A percentile compares a stretch with the other conserved stretches of the same genome.
These are phyloP conservation scores for Gibbula magus DNA, from an alignment of 2,888 invertebrate species.

Conservation along the genomic window DNA sequence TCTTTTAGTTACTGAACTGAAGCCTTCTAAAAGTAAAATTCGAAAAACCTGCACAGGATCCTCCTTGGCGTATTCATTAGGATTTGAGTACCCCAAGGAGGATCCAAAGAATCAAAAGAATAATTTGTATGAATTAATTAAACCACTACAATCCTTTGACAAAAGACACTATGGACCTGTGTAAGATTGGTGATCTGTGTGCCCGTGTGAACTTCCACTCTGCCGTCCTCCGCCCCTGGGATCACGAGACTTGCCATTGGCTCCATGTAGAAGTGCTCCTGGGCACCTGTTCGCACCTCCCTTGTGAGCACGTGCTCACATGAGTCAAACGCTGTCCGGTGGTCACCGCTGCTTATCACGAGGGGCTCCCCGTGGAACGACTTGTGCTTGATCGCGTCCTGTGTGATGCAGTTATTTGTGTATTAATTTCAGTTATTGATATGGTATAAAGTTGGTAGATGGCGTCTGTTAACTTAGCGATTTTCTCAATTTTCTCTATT, in stretches of 20 bases:
- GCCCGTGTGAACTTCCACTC: conserved; percentile 89
- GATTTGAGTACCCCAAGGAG: too few relatives aligned
- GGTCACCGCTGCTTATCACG: conserved; percentile 77
- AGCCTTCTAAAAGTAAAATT: too few relatives aligned
- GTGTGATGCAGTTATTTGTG: neutral
- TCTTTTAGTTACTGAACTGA: too few relatives aligned
- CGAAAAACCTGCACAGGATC: too few relatives aligned
- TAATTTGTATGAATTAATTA: too few relatives aligned
- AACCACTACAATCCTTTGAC: too few relatives aligned
- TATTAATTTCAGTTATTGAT: neutral
- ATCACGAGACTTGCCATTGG: conserved; percentile 79
- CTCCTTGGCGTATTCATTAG: too few relatives aligned
- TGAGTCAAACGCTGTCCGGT: conserved; percentile 81
- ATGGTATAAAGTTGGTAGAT: neutral
- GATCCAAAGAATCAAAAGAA: too few relatives aligned
- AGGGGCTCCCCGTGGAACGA: conserved; percentile 38
- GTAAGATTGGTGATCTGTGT: conserved; percentile 80
- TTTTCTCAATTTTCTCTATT: too few relatives aligned
- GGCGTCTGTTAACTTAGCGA: too few relatives aligned
- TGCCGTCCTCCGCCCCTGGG: conserved; percentile 81
- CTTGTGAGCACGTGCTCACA: conserved; percentile 87
- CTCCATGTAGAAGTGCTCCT: conserved; percentile 98
- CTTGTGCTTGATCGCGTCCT: conserved; percentile 56
- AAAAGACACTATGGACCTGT: conserved; percentile 36
- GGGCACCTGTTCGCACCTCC: conserved; percentile 87